Conservation (phyloP, 2,888 invertebrate genomes). For the Callyntrura guangdongensis region DNA sequence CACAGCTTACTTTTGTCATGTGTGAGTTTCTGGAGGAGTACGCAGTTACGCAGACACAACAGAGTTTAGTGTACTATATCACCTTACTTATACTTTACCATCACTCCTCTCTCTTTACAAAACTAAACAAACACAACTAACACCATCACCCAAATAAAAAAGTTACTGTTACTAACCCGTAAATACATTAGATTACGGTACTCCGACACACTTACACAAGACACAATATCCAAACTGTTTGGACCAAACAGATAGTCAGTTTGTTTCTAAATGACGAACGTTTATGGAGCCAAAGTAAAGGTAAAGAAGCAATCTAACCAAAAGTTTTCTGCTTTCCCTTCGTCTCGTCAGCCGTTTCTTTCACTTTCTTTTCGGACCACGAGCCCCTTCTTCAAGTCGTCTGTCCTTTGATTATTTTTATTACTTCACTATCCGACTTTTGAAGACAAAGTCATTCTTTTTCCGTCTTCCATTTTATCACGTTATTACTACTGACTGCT, state of each 20-base stretch:
- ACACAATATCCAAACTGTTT: too few species aligned
- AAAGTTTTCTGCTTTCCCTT: constrained; percentile 29
- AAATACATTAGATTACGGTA: constrained; percentile 41
- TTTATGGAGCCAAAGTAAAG: constrained; percentile 36
- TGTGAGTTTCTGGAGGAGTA: neutral
- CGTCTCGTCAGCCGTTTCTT: neutral
- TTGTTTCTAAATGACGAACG: constrained; percentile 39
- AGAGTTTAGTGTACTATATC: neutral
- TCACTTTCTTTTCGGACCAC: neutral
- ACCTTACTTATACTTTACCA: constrained; percentile 18
- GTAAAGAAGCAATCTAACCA: constrained; percentile 54
- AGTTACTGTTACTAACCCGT: constrained; percentile 56
- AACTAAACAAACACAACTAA: constrained; percentile 53
- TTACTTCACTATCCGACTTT: constrained; percentile 6
- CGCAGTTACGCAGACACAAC: neutral
- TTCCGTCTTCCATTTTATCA: constrained; percentile 28
- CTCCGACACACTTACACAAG: neutral
- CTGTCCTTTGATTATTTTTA: neutral
- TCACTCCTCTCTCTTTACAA: constrained; percentile 41
- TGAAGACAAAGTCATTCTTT: constrained; percentile 35
- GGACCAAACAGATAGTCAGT: neutral
- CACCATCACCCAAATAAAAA: constrained; percentile 67
- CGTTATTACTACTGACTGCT: constrained; percentile 24
- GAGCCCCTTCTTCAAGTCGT: neutral
- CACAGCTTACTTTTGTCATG: constrained; percentile 45